Conservation (phyloP, 2,113 vertebrate species). For the Siniperca chuatsi region DNA sequence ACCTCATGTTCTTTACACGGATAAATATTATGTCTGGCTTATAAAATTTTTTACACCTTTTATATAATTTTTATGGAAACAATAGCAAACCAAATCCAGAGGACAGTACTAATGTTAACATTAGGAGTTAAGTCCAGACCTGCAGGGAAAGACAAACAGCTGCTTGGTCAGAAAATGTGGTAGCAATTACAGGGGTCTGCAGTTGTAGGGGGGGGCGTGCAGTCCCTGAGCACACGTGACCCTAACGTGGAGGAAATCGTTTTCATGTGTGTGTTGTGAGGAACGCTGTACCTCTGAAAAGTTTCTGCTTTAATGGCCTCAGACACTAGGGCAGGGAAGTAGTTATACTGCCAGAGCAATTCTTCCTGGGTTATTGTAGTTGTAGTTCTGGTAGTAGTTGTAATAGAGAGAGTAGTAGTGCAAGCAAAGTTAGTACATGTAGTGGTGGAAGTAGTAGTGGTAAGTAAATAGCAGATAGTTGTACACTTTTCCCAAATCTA, state of each 20-base stretch:
- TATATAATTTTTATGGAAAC: constrained; percentile 65
- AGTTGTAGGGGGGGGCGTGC: constrained; percentile 36
- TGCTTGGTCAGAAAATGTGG: constrained; percentile 77
- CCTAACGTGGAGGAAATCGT: constrained; percentile 74
- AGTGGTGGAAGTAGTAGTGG: neutral
- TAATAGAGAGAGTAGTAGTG: neutral
- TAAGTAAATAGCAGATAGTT: constrained; percentile 9
- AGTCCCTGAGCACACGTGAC: constrained; percentile 76
- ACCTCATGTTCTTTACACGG: constrained; percentile 14
- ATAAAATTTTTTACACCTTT: constrained; percentile 57
- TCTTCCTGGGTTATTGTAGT: constrained; percentile 21
- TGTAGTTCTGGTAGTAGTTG: constrained; percentile 11
- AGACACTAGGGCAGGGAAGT: constrained; percentile 66
- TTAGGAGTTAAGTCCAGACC: constrained; percentile 62
- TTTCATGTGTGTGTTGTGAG: constrained; percentile 77
- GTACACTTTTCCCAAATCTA: neutral
- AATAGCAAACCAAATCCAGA: constrained; percentile 68
- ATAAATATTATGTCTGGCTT: constrained; percentile 57
- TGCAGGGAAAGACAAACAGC: constrained; percentile 77
- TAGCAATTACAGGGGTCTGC: constrained; percentile 77
- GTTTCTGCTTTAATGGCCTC: constrained; percentile 75
- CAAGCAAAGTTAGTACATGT: constrained; percentile 10
- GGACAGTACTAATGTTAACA: constrained; percentile 61
- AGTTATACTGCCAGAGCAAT: constrained; percentile 45
- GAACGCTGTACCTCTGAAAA: constrained; percentile 70